Evolutionary conservation across 2,888 invertebrate species (phyloP).

Genomic region (Erannis defoliaria): DNA sequence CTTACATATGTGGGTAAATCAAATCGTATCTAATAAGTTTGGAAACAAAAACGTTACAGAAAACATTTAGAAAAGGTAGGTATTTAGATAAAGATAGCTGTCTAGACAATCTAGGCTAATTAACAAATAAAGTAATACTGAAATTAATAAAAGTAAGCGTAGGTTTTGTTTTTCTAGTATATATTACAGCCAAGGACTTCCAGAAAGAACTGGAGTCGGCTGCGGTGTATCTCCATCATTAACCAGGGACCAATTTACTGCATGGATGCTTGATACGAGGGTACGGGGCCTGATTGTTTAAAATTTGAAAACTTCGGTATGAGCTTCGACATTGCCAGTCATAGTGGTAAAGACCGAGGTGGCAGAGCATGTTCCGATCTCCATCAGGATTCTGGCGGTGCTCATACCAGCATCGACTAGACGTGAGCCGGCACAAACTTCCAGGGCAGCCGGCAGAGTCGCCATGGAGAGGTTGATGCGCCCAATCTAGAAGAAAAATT

Average conservation of each 20-base stretch:
- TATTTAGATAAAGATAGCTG: too few relatives aligned
- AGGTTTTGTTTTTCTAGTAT: too few relatives aligned
- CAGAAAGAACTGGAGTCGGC: too few relatives aligned
- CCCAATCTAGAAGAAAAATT: conserved; percentile 59
- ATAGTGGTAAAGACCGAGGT: conserved; percentile 59
- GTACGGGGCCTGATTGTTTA: background rate
- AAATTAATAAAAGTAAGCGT: too few relatives aligned
- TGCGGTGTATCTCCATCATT: too few relatives aligned
- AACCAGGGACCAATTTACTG: too few relatives aligned
- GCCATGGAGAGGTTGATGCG: conserved; percentile 70
- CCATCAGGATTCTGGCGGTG: conserved; percentile 68
- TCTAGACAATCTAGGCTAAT: too few relatives aligned
- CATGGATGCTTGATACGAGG: background rate
- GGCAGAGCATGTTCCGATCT: conserved; percentile 71
- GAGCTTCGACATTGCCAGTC: conserved; percentile 40
- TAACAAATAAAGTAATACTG: too few relatives aligned
- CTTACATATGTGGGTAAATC: background rate
- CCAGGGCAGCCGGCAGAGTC: conserved; percentile 68
- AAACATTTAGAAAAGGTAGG: background rate
- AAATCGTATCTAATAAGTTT: background rate
- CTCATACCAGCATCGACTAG: conserved; percentile 67
- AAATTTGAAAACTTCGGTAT: conserved; percentile 1
- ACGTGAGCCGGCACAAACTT: conserved; percentile 70
- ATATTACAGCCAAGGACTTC: too few relatives aligned
- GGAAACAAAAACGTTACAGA: background rate